These are phyloP conservation scores for Apotomis betuletana DNA, from an alignment of 2,888 invertebrate genomes.

Conservation along the genomic window DNA sequence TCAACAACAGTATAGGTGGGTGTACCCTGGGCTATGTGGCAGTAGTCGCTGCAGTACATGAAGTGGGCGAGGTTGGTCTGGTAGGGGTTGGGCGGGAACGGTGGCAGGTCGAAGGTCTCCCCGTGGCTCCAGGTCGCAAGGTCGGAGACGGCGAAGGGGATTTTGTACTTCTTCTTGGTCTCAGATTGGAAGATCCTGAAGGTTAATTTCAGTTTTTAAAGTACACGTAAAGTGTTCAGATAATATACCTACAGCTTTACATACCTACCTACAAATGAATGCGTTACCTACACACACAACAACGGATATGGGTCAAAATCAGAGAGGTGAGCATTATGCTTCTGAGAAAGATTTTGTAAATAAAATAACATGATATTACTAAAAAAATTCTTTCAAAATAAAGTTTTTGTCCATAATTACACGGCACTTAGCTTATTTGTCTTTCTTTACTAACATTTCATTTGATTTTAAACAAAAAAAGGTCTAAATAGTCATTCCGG, in stretches of 20 bases:
- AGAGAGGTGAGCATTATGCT: constrained; percentile 35
- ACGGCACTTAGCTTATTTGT: constrained; percentile 23
- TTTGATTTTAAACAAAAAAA: constrained; percentile 29
- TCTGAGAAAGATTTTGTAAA: constrained; percentile 42
- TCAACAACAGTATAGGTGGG: constrained; percentile 70
- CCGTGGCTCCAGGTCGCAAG: constrained; percentile 71
- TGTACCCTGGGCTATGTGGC: constrained; percentile 72
- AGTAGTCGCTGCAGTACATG: constrained; percentile 80
- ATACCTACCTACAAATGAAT: no score
- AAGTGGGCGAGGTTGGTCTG: constrained; percentile 77
- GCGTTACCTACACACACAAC: no score
- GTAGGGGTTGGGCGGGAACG: constrained; percentile 72
- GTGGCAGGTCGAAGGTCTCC: constrained; percentile 68
- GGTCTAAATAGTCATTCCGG: constrained; percentile 44
- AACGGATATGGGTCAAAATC: no score
- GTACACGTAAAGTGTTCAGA: no score
- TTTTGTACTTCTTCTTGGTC: constrained; percentile 67
- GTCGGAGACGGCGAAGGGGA: constrained; percentile 62
- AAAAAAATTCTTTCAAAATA: constrained; percentile 32
- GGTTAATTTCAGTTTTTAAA: constrained; percentile 21
- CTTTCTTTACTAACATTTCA: constrained; percentile 23
- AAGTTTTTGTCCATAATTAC: constrained; percentile 7
- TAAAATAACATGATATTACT: constrained; percentile 40
- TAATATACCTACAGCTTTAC: no score
- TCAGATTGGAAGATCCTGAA: constrained; percentile 73